phyloP scores from a whole-genome alignment of 2,888 invertebrate genomes.

The Caenorhabditis doughertyi region DNA sequence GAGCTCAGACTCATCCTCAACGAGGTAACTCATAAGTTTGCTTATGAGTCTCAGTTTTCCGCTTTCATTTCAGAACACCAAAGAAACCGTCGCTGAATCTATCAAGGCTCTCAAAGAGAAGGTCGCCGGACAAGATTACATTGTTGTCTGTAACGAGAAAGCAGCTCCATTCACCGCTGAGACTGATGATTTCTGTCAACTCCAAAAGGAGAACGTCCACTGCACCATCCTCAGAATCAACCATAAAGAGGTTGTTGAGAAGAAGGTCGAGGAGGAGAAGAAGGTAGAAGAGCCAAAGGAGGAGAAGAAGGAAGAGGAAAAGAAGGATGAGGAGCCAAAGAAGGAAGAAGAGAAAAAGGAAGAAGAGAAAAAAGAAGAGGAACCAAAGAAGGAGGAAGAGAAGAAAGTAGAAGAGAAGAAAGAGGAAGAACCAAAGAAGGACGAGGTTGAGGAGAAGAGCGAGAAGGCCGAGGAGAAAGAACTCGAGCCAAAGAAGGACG shows the following conservation, averaged over 20 bases:
- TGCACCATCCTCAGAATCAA: slow-evolving; percentile 69
- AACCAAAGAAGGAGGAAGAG: slow-evolving; percentile 36
- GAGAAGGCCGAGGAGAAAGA: slow-evolving; percentile 52
- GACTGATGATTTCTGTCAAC: slow-evolving; percentile 70
- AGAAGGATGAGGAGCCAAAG: slow-evolving; percentile 36
- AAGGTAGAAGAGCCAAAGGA: slow-evolving; percentile 22
- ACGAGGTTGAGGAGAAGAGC: slow-evolving; percentile 50
- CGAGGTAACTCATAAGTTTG: slow-evolving; percentile 29
- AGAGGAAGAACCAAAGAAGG: slow-evolving; percentile 45
- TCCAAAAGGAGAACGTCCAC: slow-evolving; percentile 65
- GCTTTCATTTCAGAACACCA: slow-evolving; percentile 68
- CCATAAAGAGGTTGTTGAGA: slow-evolving; percentile 53
- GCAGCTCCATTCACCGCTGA: slow-evolving; percentile 70
- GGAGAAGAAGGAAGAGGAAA: slow-evolving; percentile 32
- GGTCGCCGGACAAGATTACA: slow-evolving; percentile 62
- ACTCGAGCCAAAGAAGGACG: slow-evolving; percentile 60
- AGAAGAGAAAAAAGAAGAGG: slow-evolving; percentile 17
- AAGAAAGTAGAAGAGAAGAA: slow-evolving; percentile 51
- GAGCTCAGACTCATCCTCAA: slow-evolving; percentile 67
- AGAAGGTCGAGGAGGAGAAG: slow-evolving; percentile 40
- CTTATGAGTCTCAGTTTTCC: no score
- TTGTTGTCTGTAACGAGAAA: slow-evolving; percentile 71
- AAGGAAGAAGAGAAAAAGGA: slow-evolving; percentile 29
- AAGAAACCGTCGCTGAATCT: slow-evolving; percentile 62
- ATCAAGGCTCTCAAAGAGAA: slow-evolving; percentile 66